A percentile compares a stretch with the other conserved stretches of the same genome.
These are phyloP conservation scores for Pecten maximus DNA, from an alignment of 2,888 invertebrate genomes.

Conservation along the genomic window DNA sequence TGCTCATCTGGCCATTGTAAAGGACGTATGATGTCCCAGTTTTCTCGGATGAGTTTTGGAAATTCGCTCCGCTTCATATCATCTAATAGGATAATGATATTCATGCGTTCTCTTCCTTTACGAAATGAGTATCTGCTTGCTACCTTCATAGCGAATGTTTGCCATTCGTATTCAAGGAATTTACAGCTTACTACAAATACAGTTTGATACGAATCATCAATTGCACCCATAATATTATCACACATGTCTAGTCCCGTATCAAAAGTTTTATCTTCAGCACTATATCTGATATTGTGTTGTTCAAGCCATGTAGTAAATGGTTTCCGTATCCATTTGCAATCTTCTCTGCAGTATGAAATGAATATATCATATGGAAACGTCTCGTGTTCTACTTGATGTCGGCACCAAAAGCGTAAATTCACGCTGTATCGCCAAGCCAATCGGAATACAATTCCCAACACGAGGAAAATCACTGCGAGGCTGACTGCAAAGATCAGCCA, in stretches of 20 bases:
- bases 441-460: neutral
- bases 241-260: neutral
- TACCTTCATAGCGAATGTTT: neutral
- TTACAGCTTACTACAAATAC: neutral
- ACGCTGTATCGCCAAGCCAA: neutral
- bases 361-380: neutral
- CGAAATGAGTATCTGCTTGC: neutral
- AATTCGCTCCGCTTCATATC: neutral
- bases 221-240: neutral
- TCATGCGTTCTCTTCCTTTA: neutral
- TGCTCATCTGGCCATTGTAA: neutral
- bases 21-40: neutral
- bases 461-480: neutral
- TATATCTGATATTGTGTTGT: neutral
- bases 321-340: neutral
- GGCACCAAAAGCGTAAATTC: neutral
- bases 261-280: neutral
- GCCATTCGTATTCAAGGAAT: neutral
- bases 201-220: neutral
- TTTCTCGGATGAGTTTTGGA: neutral
- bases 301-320: neutral
- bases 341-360: neutral
- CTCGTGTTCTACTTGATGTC: neutral
- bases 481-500: neutral
- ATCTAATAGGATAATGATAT: neutral